Conservation (phyloP, 2,113 vertebrate species). For the Bos taurus region DNA sequence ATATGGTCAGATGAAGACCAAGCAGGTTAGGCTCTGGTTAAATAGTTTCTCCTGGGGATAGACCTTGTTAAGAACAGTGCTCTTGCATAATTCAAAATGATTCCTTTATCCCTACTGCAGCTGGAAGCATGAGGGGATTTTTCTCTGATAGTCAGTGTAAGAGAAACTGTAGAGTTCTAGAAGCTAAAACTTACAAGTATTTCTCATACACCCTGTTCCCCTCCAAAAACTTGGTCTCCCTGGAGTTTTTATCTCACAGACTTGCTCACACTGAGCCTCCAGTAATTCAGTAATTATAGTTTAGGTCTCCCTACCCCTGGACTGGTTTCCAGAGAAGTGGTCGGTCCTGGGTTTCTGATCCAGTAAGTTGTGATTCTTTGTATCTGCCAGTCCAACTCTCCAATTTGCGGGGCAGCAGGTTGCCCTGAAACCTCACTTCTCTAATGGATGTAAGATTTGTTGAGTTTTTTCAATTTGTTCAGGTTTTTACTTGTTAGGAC, state of each 20-base stretch:
- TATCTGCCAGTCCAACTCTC: background rate
- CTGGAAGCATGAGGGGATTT: background rate
- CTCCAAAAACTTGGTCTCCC: background rate
- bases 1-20: background rate
- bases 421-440: background rate
- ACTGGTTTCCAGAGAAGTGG: background rate
- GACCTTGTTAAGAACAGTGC: background rate
- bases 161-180: background rate
- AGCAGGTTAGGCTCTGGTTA: background rate
- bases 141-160: background rate
- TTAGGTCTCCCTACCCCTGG: background rate
- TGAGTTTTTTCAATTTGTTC: background rate
- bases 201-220: no score
- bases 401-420: background rate
- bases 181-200: background rate
- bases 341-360: background rate
- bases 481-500: background rate
- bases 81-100: background rate
- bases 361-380: background rate
- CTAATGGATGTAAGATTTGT: background rate
- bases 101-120: background rate
- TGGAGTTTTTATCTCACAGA: background rate
- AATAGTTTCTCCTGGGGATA: background rate
- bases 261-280: background rate
- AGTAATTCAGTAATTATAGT: background rate